These are phyloP conservation scores for Serinus canaria DNA, from an alignment of 2,113 vertebrate genomes.

Conservation along the genomic window DNA sequence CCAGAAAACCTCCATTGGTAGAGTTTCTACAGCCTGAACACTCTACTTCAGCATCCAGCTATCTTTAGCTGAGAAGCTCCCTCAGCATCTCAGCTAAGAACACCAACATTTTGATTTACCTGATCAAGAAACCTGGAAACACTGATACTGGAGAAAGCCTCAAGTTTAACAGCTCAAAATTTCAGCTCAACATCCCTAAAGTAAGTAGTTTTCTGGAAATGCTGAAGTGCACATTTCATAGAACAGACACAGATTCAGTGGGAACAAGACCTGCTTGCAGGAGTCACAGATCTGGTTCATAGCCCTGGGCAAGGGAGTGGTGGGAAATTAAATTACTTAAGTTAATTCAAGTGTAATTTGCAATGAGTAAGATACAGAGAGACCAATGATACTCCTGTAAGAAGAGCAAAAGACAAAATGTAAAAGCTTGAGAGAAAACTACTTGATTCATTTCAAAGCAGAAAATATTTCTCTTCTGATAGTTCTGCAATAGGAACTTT, in stretches of 20 bases:
- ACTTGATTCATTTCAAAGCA: slow-evolving; percentile 21
- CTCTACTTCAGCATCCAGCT: not conserved
- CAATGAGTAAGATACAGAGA: not conserved
- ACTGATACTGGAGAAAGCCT: not conserved
- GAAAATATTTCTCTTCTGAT: slow-evolving; percentile 22
- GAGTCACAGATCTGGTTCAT: not conserved
- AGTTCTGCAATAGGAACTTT: not conserved
- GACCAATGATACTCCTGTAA: not conserved
- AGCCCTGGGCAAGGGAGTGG: not conserved
- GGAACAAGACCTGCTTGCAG: not conserved
- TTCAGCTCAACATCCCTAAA: not conserved
- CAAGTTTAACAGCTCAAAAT: not conserved
- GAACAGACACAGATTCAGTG: not conserved
- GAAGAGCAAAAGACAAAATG: not conserved
- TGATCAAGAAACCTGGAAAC: not conserved
- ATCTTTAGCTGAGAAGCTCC: not conserved
- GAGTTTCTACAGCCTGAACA: not conserved
- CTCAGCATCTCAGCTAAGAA: not conserved
- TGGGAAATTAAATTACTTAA: not conserved
- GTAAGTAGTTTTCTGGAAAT: not conserved
- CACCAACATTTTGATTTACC: not conserved
- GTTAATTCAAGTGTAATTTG: not conserved
- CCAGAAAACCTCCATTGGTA: not conserved
- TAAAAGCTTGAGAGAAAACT: not conserved
- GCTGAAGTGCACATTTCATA: not conserved